Percentiles rank a stretch among this genome's conserved stretches.
These are phyloP conservation scores for Scaptomyza caliginosa DNA, from an alignment of 2,888 invertebrate genomes.

Conservation along the genomic window DNA sequence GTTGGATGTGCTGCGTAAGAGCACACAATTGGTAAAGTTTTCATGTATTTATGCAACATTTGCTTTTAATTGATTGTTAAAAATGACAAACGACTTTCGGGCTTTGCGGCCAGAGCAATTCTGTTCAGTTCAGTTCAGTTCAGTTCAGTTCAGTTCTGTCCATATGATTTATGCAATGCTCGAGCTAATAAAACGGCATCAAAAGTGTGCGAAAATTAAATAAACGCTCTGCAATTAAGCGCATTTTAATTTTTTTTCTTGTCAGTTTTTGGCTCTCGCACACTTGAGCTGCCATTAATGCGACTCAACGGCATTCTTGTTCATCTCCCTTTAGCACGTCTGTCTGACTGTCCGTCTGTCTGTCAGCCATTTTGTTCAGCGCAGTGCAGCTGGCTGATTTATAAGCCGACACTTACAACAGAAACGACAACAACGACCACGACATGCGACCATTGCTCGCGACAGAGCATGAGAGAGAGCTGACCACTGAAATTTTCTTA, in stretches of 20 bases:
- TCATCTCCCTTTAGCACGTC: slow-evolving; percentile 1
- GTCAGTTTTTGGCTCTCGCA: slow-evolving; percentile 17
- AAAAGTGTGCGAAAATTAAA: slow-evolving; percentile 49
- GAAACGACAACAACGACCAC: slow-evolving; percentile 28
- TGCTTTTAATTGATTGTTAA: slow-evolving; percentile 79
- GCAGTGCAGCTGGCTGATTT: slow-evolving; percentile 69
- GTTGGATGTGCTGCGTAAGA: slow-evolving; percentile 14
- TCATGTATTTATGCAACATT: slow-evolving; percentile 78
- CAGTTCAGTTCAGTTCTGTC: neutral
- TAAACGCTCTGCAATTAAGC: slow-evolving; percentile 67
- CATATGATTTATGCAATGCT: slow-evolving; percentile 59
- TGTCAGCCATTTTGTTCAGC: slow-evolving; percentile 58
- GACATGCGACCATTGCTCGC: slow-evolving; percentile 18
- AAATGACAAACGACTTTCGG: slow-evolving; percentile 69
- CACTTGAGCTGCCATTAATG: slow-evolving; percentile 74
- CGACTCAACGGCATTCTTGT: slow-evolving; percentile 26
- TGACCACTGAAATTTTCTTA: slow-evolving; percentile 82
- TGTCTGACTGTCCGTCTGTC: slow-evolving; percentile 9
- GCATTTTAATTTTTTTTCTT: slow-evolving; percentile 11
- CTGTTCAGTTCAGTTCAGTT: neutral
- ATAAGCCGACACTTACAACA: slow-evolving; percentile 76
- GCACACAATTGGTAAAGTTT: slow-evolving; percentile 45
- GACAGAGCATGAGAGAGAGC: neutral
- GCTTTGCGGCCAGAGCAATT: slow-evolving; percentile 5
- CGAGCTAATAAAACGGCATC: slow-evolving; percentile 69